phyloP scores from a whole-genome alignment of 2,797 vertebrate genomes.

The Poecilia picta region DNA sequence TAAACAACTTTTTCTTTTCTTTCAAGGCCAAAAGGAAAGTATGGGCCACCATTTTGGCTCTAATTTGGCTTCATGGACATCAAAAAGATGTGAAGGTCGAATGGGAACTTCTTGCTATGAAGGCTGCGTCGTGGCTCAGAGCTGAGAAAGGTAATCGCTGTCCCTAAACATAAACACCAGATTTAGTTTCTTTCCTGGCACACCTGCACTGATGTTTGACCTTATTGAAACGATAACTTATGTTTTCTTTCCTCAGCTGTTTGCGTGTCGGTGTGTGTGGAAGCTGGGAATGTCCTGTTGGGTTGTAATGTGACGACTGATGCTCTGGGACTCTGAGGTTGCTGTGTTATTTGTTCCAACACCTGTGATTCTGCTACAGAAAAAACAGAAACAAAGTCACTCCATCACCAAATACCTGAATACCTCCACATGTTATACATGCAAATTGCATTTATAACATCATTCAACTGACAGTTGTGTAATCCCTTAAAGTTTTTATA shows the following conservation, averaged over 20 bases:
- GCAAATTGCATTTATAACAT: too few relatives aligned
- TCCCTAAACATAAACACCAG: background rate
- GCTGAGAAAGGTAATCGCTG: slow-evolving; percentile 71
- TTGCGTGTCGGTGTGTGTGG: slow-evolving; percentile 52
- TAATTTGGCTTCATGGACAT: slow-evolving; percentile 82
- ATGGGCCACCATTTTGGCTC: slow-evolving; percentile 84
- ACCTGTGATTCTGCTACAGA: too few relatives aligned
- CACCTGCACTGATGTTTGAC: background rate
- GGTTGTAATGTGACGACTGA: slow-evolving; percentile 51
- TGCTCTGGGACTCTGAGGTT: slow-evolving; percentile 53
- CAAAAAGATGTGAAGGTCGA: slow-evolving; percentile 71
- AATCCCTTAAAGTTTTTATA: too few relatives aligned
- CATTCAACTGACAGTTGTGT: too few relatives aligned
- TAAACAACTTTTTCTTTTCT: background rate
- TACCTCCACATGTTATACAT: too few relatives aligned
- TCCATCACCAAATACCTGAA: too few relatives aligned
- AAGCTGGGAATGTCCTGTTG: slow-evolving; percentile 60
- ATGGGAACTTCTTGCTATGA: slow-evolving; percentile 84
- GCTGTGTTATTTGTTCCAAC: too few relatives aligned
- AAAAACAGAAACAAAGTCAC: too few relatives aligned
- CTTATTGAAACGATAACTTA: background rate
- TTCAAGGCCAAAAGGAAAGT: slow-evolving; percentile 62
- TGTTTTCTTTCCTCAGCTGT: slow-evolving; percentile 37
- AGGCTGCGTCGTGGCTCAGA: slow-evolving; percentile 79
- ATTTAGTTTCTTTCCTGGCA: background rate